These are phyloP conservation scores for Mormyrus hasselquistii DNA, from an alignment of 2,797 vertebrate genomes.

Conservation along the genomic window DNA sequence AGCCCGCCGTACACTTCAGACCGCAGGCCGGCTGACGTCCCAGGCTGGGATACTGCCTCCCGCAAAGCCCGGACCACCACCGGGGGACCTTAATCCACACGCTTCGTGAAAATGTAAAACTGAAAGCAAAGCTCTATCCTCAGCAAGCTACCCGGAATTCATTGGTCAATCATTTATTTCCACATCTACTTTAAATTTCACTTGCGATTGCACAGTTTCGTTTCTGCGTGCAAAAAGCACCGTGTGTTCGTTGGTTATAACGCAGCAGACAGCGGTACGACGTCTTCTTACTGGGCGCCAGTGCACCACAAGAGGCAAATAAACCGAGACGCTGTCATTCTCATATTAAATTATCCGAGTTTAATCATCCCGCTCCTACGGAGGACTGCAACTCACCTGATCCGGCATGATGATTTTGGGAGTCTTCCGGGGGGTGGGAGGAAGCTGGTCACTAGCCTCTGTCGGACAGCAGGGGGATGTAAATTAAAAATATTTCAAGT, in stretches of 20 bases:
- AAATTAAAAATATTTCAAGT: not conserved
- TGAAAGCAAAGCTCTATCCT: not conserved
- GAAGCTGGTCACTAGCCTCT: not conserved
- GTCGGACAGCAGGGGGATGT: not conserved
- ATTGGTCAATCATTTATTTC: not conserved
- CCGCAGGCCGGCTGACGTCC: not conserved
- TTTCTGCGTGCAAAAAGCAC: not conserved
- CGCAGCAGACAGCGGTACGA: not conserved
- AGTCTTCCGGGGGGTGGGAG: not conserved
- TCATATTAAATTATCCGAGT: not conserved
- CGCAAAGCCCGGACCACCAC: not conserved
- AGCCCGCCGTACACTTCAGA: not conserved
- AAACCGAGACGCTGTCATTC: not conserved
- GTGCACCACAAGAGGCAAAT: not conserved
- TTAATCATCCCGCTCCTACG: not conserved
- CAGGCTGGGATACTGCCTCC: not conserved
- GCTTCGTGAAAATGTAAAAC: not conserved
- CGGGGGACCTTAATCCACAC: not conserved
- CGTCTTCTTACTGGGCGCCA: not conserved
- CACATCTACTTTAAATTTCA: not conserved
- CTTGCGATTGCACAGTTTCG: not conserved
- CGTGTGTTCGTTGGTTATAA: not conserved
- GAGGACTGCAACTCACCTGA: not conserved
- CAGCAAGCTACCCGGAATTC: not conserved
- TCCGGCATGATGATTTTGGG: not conserved